A percentile compares a stretch with the other conserved stretches of the same genome.
These are phyloP conservation scores for Spodoptera littoralis DNA, from an alignment of 2,888 invertebrate species.

Conservation along the genomic window DNA sequence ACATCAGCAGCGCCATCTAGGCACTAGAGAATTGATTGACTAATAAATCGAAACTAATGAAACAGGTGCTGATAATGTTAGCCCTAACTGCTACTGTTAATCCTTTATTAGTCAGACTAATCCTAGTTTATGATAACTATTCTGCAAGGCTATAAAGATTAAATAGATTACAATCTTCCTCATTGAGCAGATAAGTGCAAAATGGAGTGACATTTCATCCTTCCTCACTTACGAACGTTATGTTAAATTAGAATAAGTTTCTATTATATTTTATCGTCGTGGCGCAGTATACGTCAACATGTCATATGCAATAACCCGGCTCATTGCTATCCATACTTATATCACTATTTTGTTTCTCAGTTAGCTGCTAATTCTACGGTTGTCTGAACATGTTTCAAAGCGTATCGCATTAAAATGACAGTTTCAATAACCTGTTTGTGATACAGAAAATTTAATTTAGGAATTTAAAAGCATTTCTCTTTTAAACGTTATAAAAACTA, in stretches of 20 bases:
- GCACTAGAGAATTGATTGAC: too few species aligned
- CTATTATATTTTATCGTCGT: conserved; percentile 38
- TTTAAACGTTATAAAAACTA: conserved; percentile 54
- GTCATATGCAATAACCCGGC: conserved; percentile 48
- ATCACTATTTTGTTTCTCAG: conserved; percentile 51
- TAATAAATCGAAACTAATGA: too few species aligned
- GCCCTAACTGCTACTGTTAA: too few species aligned
- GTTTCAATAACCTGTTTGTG: conserved; percentile 48
- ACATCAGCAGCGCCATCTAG: too few species aligned
- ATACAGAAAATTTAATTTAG: conserved; percentile 25
- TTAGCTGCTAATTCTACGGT: conserved; percentile 56
- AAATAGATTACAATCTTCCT: neutral
- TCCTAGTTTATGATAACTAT: too few species aligned
- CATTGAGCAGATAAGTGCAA: neutral
- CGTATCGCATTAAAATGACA: conserved; percentile 41
- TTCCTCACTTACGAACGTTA: conserved; percentile 19
- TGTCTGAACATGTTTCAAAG: conserved; percentile 53
- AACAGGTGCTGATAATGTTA: too few species aligned
- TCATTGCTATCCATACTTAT: conserved; percentile 27
- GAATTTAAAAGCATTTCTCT: conserved; percentile 36
- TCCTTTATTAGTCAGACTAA: too few species aligned
- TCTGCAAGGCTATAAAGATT: neutral
- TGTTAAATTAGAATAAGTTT: conserved; percentile 39
- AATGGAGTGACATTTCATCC: conserved; percentile 11
- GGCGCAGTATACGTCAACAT: conserved; percentile 47